Evolutionary conservation across 2,797 vertebrate species (phyloP), one percentile per base, ranked within the genome.

Genomic region (Meriones psammophilus): DNA sequence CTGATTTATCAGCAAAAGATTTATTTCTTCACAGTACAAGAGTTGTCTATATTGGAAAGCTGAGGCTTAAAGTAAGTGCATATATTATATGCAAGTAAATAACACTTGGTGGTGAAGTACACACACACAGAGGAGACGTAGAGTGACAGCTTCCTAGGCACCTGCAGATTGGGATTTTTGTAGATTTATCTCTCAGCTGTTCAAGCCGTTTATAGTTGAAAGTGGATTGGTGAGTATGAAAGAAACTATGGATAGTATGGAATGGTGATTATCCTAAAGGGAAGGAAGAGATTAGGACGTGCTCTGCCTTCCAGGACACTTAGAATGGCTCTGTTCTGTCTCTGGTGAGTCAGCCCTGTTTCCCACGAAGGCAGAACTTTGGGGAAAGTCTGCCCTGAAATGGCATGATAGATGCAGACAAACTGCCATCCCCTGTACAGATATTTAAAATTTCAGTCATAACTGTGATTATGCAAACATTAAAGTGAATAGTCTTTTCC

Each of bases 381-480:
- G 50, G 20, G 68, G n/a, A 28, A 78, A 24, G 46, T 6, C 81
- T 54, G 9, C 56, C 58, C 68, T 13, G 60, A 91, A 64, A 36
- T 22, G 15, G 54, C 42, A 66, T 56, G 68, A 13, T 46, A 74
- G 50, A 46, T 71, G 30, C 46, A 28, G 66, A 54, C 5, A 87
- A 76, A 79, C 33, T 89, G 39, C 71, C 36, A 39, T 68, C 14
- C 58, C 54, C 28, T 46, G 81, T 74, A 69, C 13, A 28, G 86
- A 39, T 88, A 28, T 92, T 88, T 81, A 77, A 30, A 85, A 42
- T 73, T 94, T 93, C 60, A 93, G 66, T 91, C 14, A n/a, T 95
- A 77, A 71, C 71, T 89, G 33, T 95, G 73, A 77, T 54, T 58
- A 58, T 76, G 69, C 50, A 93, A 86, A 80, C 74, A 66, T 92